Percentiles rank a stretch among this genome's conserved stretches.
phyloP scores from a whole-genome alignment of 2,888 invertebrate species.

The Lithophane socia region DNA sequence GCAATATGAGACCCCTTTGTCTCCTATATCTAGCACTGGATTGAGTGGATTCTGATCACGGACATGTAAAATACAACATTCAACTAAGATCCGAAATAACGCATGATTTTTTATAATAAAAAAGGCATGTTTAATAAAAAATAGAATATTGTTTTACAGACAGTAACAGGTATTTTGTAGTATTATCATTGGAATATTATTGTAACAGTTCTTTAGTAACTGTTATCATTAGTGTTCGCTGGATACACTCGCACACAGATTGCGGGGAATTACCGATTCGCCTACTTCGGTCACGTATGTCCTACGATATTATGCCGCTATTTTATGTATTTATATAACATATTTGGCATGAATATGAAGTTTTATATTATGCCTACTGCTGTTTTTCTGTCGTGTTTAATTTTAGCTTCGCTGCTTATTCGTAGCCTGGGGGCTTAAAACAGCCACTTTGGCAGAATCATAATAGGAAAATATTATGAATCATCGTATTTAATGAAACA shows the following conservation, averaged over 20 bases:
- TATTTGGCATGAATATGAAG: too few species aligned
- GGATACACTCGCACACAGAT: not conserved
- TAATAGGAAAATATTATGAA: too few species aligned
- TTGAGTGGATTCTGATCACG: not conserved
- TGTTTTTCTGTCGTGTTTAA: not conserved
- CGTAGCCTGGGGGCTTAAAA: not conserved
- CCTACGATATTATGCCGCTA: too few species aligned
- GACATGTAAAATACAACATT: not conserved
- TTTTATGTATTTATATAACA: too few species aligned
- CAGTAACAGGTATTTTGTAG: slow-evolving; percentile 12
- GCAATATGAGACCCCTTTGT: not conserved
- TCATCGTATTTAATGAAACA: too few species aligned
- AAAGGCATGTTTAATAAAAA: not conserved
- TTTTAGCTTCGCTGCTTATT: not conserved
- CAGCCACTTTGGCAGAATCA: too few species aligned
- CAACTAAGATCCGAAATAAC: not conserved
- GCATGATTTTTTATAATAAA: not conserved
- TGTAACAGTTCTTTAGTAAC: slow-evolving; percentile 34
- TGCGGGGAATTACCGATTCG: slow-evolving; percentile 53
- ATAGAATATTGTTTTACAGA: not conserved
- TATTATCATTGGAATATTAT: not conserved
- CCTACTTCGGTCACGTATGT: not conserved
- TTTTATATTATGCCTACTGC: not conserved
- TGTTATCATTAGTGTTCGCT: slow-evolving; percentile 7
- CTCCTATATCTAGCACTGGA: too few species aligned